Conservation (phyloP, 2,797 vertebrate species). For the Notolepis coatsorum region DNA sequence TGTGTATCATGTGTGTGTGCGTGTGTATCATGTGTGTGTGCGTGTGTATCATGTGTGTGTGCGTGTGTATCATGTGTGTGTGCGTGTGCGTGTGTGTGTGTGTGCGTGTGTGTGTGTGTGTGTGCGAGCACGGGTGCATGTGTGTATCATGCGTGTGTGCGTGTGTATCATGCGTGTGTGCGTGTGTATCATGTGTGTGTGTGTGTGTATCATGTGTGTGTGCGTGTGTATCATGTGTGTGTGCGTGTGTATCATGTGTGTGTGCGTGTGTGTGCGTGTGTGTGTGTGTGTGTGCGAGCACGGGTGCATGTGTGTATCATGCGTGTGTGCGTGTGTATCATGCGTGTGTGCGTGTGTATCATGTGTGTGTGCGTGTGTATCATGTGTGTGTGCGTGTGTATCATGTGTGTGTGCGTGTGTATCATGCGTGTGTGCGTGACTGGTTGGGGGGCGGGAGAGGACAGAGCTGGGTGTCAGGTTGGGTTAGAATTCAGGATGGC, state of each 20-base stretch:
- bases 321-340: not conserved
- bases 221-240: constrained; percentile 50
- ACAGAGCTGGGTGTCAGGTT: constrained; percentile 91
- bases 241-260: constrained; percentile 46
- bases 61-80: too few relatives aligned
- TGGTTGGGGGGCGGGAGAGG: constrained; percentile 1
- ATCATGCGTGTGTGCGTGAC: constrained; percentile 42
- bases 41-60: constrained; percentile 35
- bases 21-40: constrained; percentile 15
- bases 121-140: too few relatives aligned
- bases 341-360: not conserved
- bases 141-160: constrained; percentile 22
- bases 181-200: too few relatives aligned
- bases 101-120: too few relatives aligned
- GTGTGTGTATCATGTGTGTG: constrained; percentile 35
- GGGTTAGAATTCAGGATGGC: constrained; percentile 91
- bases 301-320: too few relatives aligned
- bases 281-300: too few relatives aligned
- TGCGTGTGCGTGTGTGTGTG: too few relatives aligned
- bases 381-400: constrained; percentile 24
- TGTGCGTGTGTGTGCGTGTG: too few relatives aligned
- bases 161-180: too few relatives aligned
- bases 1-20: too few relatives aligned
- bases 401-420: constrained; percentile 21
- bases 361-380: constrained; percentile 30